Percentiles rank a stretch among this genome's conserved stretches.
Conservation (phyloP, 2,888 invertebrate genomes). For the Plutella xylostella region DNA sequence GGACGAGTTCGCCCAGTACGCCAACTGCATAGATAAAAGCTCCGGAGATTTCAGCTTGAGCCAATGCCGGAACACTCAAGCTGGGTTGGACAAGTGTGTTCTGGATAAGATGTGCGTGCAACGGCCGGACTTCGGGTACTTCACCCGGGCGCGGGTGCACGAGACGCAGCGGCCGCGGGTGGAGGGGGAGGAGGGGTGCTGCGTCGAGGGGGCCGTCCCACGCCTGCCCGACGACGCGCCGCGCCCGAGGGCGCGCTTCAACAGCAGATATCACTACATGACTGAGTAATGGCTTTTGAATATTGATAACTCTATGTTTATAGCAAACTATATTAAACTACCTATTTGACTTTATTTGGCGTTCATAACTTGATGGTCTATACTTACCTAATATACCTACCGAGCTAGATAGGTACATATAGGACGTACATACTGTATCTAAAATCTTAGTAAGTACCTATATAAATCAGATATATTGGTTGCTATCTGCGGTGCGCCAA, state of each 20-base stretch:
- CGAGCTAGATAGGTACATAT: too few relatives aligned
- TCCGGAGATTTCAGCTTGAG: slow-evolving; percentile 73
- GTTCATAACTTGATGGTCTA: too few relatives aligned
- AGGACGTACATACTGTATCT: too few relatives aligned
- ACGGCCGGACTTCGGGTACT: slow-evolving; percentile 86
- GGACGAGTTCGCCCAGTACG: slow-evolving; percentile 85
- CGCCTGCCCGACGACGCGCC: slow-evolving; percentile 72
- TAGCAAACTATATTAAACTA: too few relatives aligned
- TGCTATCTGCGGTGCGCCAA: too few relatives aligned
- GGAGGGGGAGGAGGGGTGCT: slow-evolving; percentile 49
- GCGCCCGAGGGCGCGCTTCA: slow-evolving; percentile 72
- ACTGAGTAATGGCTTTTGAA: slow-evolving; percentile 26
- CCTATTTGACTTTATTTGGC: too few relatives aligned
- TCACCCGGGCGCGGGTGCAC: slow-evolving; percentile 77
- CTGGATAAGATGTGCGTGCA: slow-evolving; percentile 79
- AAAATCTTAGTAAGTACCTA: too few relatives aligned
- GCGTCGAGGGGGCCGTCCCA: slow-evolving; percentile 75
- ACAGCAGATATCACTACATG: slow-evolving; percentile 69
- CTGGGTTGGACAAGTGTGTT: slow-evolving; percentile 85
- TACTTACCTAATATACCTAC: too few relatives aligned
- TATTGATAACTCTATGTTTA: too few relatives aligned
- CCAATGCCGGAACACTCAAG: slow-evolving; percentile 87
- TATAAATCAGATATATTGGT: too few relatives aligned
- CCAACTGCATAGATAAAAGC: slow-evolving; percentile 77
- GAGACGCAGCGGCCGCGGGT: slow-evolving; percentile 69